Evolutionary conservation across 2,113 vertebrate genomes (phyloP).

Genomic region (Nycticorax nycticorax): DNA sequence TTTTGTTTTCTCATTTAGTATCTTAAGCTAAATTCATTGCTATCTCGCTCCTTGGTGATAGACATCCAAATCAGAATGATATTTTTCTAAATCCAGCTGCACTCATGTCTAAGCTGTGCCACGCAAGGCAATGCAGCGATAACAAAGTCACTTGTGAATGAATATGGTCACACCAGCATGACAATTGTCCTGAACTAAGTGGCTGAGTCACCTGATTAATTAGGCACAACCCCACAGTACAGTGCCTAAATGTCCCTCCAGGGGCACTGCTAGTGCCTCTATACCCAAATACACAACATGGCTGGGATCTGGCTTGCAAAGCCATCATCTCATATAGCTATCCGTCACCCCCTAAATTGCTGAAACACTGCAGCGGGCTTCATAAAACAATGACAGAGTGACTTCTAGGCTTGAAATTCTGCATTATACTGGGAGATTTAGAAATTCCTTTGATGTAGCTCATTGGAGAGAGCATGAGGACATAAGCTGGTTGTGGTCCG

Average conservation of each 20-base stretch:
- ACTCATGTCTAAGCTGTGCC: neutral
- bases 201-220: neutral
- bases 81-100: neutral
- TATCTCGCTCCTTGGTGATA: neutral
- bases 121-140: neutral
- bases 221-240: neutral
- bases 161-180: neutral
- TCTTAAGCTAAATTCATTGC: neutral
- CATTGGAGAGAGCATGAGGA: neutral
- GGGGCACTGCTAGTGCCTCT: neutral
- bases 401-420: neutral
- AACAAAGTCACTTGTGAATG: neutral
- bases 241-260: neutral
- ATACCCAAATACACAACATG: neutral
- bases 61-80: neutral
- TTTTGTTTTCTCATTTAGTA: neutral
- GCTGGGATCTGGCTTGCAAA: neutral
- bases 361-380: neutral
- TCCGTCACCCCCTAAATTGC: neutral
- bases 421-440: neutral
- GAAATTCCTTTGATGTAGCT: neutral
- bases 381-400: neutral
- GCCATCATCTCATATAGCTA: accelerated
- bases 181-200: neutral
- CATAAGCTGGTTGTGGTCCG: neutral